Percentiles rank a stretch among this genome's conserved stretches.
Conservation (phyloP, 2,797 vertebrate species). For the Ara ararauna region DNA sequence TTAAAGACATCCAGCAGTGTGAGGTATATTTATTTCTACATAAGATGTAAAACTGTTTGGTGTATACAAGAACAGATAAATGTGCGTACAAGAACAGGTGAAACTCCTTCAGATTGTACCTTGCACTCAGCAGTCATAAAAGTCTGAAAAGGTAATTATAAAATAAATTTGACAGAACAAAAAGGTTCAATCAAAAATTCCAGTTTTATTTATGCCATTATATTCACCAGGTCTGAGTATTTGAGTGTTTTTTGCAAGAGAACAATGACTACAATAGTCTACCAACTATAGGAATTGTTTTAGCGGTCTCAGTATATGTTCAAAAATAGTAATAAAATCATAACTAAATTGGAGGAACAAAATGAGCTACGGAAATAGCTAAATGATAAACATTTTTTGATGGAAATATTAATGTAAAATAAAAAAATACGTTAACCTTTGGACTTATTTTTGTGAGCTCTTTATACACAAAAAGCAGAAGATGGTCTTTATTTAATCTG, state of each 20-base stretch:
- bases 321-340: not conserved
- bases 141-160: not conserved
- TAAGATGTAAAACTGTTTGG: not conserved
- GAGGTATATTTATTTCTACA: not conserved
- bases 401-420: not conserved
- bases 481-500: slow-evolving; percentile 13
- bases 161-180: not conserved
- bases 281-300: not conserved
- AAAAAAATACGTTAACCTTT: not conserved
- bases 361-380: not conserved
- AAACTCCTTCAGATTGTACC: not conserved
- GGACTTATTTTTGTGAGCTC: slow-evolving; percentile 28
- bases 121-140: not conserved
- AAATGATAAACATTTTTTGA: not conserved
- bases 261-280: not conserved
- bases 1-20: not conserved
- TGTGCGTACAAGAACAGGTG: not conserved
- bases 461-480: not conserved
- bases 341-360: not conserved
- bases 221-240: not conserved
- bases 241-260: not conserved
- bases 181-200: not conserved
- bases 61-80: not conserved
- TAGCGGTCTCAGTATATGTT: not conserved
- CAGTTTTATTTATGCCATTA: not conserved